A percentile compares a stretch with the other conserved stretches of the same genome.
phyloP scores from a whole-genome alignment of 1,140 invertebrate genomes.

The Adoxophyes honmai region DNA sequence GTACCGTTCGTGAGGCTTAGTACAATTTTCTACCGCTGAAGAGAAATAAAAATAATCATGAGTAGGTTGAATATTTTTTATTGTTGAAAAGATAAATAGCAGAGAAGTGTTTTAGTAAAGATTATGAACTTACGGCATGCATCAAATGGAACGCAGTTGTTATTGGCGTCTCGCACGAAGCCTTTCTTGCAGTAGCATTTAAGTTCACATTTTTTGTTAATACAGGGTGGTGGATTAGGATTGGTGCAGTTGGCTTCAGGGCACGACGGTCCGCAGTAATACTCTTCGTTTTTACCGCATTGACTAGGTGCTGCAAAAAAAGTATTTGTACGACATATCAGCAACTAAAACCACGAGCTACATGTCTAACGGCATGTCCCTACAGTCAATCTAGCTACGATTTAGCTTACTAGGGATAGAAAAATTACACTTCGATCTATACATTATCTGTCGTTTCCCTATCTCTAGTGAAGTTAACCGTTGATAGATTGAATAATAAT shows the following conservation, averaged over 20 bases:
- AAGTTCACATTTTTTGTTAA: slow-evolving; percentile 5
- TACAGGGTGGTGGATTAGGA: neutral
- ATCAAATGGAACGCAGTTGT: neutral
- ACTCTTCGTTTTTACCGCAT: slow-evolving; percentile 6
- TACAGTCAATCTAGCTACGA: too few relatives aligned
- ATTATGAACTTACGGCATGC: slow-evolving; percentile 12
- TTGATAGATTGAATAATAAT: too few relatives aligned
- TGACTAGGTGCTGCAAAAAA: neutral
- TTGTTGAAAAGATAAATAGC: too few relatives aligned
- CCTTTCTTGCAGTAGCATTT: slow-evolving; percentile 12
- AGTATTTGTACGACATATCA: too few relatives aligned
- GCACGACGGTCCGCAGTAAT: neutral
- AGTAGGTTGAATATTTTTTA: too few relatives aligned
- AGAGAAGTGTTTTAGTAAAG: neutral
- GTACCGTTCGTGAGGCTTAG: neutral
- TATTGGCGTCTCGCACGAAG: slow-evolving; percentile 4
- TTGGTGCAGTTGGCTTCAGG: neutral
- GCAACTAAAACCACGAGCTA: too few relatives aligned
- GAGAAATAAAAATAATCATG: too few relatives aligned
- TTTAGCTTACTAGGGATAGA: too few relatives aligned
- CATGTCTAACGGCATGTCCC: too few relatives aligned
- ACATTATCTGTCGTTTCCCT: too few relatives aligned
- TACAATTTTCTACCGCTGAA: neutral
- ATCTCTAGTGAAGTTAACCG: too few relatives aligned
- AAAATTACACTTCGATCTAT: too few relatives aligned